Base-by-base conservation (phyloP, 2,797 vertebrate species). In the Anguilla pacifica region DNA sequence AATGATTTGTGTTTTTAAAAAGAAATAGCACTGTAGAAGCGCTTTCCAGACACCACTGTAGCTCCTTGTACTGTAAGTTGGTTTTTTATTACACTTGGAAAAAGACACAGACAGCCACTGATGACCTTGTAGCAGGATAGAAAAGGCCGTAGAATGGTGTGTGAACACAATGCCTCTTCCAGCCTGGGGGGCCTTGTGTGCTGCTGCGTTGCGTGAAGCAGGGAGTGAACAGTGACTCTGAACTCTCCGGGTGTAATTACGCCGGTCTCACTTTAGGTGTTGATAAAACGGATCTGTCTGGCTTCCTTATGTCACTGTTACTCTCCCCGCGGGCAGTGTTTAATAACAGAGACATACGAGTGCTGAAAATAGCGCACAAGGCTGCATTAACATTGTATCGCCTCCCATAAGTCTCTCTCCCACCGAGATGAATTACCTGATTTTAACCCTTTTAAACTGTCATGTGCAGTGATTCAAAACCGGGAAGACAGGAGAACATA, bases 281-380 rank as follows among this genome's bases (percentile, higher is more conserved):
- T 82, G 7, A 51, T 82, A 28, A 51, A 77, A 82, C 39, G 19
- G 35, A 43, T 79, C 19, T 46, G 35, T 25, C 19, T 82, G 79
- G 5, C 22, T 79, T 35, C 17, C 46, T 49, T 46, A 7, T 81
- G 39, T 49, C 22, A 22, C 77, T 49, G 77, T 49, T 46, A 81
- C 39, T 49, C 77, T 81, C 39, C 39, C 39, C 25, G 79, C 51
- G 46, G 43, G 43, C 46, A 82, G 46, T 51, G 46, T 51, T 82
- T 51, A 82, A 82, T 82, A 82, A 82, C 79, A 51, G 46, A 51
- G 79, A 82, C 79, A 49, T 28, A 82, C 2, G 79, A 82, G 28
- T 1, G 22, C 79, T 82, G 51, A 25, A 82, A 25, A 82, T 51
- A 49, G 79, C 6, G 1, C 83, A 84, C 11, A 84, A 57, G 83